Evolutionary conservation across 2,888 invertebrate species (phyloP).

Genomic region (Zele albiditarsus): DNA sequence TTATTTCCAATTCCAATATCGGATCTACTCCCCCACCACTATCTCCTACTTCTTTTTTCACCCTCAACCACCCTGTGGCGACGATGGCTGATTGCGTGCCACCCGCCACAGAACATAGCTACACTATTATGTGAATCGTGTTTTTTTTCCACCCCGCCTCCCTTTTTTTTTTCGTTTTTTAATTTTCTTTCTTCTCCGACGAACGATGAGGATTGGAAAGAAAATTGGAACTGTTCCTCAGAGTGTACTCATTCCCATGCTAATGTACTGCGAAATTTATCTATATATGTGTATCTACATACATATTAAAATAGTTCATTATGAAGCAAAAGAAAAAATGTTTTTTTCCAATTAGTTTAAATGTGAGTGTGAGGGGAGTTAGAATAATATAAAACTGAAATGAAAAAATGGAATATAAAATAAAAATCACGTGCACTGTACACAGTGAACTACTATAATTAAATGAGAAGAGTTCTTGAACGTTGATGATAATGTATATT

Average conservation of each 20-base stretch:
- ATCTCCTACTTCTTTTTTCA: slow-evolving; percentile 26
- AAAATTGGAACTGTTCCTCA: slow-evolving; percentile 28
- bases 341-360: slow-evolving; percentile 27
- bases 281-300: neutral
- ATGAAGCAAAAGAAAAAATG: neutral
- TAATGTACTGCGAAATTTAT: slow-evolving; percentile 29
- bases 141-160: slow-evolving; percentile 35
- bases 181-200: slow-evolving; percentile 30
- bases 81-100: slow-evolving; percentile 35
- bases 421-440: neutral
- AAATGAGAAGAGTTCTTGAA: neutral
- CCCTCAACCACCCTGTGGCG: slow-evolving; percentile 20
- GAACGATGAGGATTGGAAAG: slow-evolving; percentile 24
- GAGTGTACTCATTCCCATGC: slow-evolving; percentile 33
- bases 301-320: slow-evolving; percentile 15
- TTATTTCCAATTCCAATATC: slow-evolving; percentile 55
- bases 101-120: slow-evolving; percentile 25
- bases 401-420: neutral
- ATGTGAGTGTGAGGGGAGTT: slow-evolving; percentile 9
- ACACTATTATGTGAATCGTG: slow-evolving; percentile 32
- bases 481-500: neutral
- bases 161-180: slow-evolving; percentile 38
- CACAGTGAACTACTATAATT: neutral
- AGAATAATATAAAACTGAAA: neutral
- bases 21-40: neutral